These are phyloP conservation scores for Garrulus glandarius DNA, from an alignment of 2,797 vertebrate species.

Conservation along the genomic window DNA sequence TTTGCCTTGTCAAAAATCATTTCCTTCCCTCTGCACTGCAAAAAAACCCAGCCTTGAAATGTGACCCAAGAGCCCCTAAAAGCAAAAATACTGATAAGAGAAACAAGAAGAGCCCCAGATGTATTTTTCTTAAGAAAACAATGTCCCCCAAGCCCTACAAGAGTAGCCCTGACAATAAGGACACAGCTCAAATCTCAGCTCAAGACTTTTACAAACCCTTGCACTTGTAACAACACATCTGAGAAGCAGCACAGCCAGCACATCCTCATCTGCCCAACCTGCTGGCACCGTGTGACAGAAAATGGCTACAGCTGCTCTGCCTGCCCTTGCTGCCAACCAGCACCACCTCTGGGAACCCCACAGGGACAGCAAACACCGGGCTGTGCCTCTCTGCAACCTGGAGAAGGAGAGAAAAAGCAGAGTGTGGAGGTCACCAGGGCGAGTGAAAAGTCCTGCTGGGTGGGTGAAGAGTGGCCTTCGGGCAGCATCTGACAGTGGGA, in stretches of 20 bases:
- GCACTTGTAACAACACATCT: background rate
- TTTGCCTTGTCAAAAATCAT: background rate
- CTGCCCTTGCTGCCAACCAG: slow-evolving; percentile 33
- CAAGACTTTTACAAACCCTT: background rate
- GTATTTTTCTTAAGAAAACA: background rate
- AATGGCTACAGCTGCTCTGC: slow-evolving; percentile 36
- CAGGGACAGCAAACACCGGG: slow-evolving; percentile 9
- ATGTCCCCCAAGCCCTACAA: background rate
- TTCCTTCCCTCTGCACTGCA: background rate
- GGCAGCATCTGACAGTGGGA: background rate
- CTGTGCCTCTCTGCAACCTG: slow-evolving; percentile 51
- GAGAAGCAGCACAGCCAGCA: background rate
- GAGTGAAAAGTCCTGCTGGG: background rate
- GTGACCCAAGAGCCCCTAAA: background rate
- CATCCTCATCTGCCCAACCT: background rate
- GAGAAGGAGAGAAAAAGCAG: background rate
- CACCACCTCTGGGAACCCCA: slow-evolving; percentile 59
- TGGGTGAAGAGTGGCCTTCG: background rate
- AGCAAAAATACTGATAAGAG: background rate
- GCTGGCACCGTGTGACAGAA: slow-evolving; percentile 17
- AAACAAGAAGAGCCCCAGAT: background rate
- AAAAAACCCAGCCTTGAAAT: background rate
- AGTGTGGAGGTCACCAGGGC: background rate
- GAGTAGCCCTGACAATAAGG: background rate
- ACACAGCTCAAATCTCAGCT: background rate